A percentile compares a stretch with the other conserved stretches of the same genome.
These are phyloP conservation scores for Clepsis dumicolana DNA, from an alignment of 2,888 invertebrate genomes.

Conservation along the genomic window DNA sequence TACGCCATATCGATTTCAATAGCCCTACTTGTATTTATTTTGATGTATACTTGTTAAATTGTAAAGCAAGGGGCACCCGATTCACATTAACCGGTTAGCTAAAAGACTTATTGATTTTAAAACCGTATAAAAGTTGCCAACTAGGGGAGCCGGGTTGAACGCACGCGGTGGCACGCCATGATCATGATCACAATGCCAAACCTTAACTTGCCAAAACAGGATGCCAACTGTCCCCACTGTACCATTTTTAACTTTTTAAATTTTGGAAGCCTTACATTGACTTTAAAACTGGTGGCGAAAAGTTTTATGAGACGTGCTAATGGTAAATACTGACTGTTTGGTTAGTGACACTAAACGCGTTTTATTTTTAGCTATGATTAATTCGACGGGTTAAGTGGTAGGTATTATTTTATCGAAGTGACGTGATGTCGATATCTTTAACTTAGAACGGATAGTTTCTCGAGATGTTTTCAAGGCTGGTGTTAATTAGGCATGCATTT, in stretches of 20 bases:
- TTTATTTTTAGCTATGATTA: constrained; percentile 41
- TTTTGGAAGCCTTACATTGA: not conserved
- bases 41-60: not conserved
- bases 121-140: constrained; percentile 68
- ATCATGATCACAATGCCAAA: constrained; percentile 60
- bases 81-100: constrained; percentile 33
- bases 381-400: constrained; percentile 15
- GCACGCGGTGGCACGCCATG: constrained; percentile 65
- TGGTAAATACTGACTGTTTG: not conserved
- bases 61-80: not conserved
- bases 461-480: not conserved
- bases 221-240: constrained; percentile 56
- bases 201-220: constrained; percentile 68
- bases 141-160: constrained; percentile 75
- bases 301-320: not conserved
- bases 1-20: not conserved
- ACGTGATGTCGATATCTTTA: not conserved
- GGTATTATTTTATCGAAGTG: constrained; percentile 27
- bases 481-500: not conserved
- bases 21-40: not conserved
- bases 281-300: not conserved
- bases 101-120: constrained; percentile 72
- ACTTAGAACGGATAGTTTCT: constrained; percentile 11
- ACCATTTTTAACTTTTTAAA: constrained; percentile 11
- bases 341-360: constrained; percentile 30